A percentile compares a stretch with the other conserved stretches of the same genome.
These are phyloP conservation scores for Numida meleagris DNA, from an alignment of 2,113 vertebrate species.

Conservation along the genomic window DNA sequence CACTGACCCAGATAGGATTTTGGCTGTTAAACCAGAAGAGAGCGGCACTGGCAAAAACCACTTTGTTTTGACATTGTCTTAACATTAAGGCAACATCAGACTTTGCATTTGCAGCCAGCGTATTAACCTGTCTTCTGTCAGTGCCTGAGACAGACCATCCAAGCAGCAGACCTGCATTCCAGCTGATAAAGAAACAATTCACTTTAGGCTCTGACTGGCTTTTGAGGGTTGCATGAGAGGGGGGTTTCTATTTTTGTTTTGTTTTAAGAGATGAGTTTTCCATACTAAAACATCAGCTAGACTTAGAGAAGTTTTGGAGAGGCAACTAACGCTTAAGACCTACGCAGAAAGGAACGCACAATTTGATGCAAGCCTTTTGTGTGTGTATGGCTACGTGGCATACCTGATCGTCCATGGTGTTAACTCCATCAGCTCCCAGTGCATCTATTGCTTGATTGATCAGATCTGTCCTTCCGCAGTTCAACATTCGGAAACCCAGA, in stretches of 20 bases:
- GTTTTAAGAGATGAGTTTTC: neutral
- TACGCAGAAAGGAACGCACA: rapidly evolving
- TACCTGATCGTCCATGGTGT: constrained; percentile 98
- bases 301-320: neutral
- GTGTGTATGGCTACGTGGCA: neutral
- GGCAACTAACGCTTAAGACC: neutral
- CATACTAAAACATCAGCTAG: neutral
- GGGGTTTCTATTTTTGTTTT: neutral
- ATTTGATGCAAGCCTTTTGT: neutral
- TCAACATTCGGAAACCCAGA: constrained; percentile 96
- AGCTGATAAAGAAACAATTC: neutral
- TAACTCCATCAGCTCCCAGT: constrained; percentile 91
- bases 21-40: neutral
- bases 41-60: neutral
- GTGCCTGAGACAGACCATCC: neutral
- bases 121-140: neutral
- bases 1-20: neutral
- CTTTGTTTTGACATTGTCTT: neutral
- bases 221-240: neutral
- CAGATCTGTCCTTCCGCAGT: constrained; percentile 95
- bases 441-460: constrained; percentile 92
- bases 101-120: neutral
- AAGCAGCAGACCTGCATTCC: neutral
- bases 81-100: neutral
- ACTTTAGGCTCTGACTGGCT: neutral